These are phyloP conservation scores for Channa argus DNA, from an alignment of 2,113 vertebrate species.

Conservation along the genomic window DNA sequence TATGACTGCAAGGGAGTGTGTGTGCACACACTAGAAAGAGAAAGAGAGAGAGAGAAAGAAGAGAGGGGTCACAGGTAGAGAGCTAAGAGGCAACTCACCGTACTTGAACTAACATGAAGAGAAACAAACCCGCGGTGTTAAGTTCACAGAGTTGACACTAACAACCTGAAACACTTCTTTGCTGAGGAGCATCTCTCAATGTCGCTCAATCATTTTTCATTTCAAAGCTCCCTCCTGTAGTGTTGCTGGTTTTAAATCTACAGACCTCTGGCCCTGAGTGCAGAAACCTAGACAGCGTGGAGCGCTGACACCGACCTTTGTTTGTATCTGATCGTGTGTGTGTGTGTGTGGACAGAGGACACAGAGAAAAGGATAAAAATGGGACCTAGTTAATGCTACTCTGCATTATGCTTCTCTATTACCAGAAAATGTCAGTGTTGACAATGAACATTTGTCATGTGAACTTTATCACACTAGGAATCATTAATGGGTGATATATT, in stretches of 20 bases:
- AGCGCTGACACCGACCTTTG: conserved; percentile 5
- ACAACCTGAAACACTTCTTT: conserved; percentile 27
- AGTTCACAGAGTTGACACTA: conserved; percentile 41
- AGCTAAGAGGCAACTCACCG: conserved; percentile 14
- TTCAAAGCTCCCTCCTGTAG: conserved; percentile 31
- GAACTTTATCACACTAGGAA: conserved; percentile 14
- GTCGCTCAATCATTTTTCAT: conserved; percentile 33
- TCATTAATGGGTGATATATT: not conserved
- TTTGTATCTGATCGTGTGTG: not conserved
- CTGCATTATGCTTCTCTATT: conserved; percentile 14
- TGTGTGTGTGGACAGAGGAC: not conserved
- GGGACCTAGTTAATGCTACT: conserved; percentile 1
- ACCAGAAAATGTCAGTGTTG: conserved; percentile 2
- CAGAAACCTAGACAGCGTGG: conserved; percentile 20
- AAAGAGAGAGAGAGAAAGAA: not conserved
- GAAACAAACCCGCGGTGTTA: conserved; percentile 39
- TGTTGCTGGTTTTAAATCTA: conserved; percentile 24
- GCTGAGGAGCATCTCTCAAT: conserved; percentile 11
- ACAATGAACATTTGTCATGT: conserved; percentile 3
- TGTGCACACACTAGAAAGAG: not conserved
- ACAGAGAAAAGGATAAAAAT: not conserved
- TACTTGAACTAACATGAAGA: conserved; percentile 62
- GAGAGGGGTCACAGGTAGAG: conserved; percentile 22
- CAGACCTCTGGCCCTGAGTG: conserved; percentile 27
- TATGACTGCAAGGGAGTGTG: conserved; percentile 1